These are phyloP conservation scores for Pseudomyrmex flavicornis DNA, from an alignment of 1,140 invertebrate species.

Conservation along the genomic window DNA sequence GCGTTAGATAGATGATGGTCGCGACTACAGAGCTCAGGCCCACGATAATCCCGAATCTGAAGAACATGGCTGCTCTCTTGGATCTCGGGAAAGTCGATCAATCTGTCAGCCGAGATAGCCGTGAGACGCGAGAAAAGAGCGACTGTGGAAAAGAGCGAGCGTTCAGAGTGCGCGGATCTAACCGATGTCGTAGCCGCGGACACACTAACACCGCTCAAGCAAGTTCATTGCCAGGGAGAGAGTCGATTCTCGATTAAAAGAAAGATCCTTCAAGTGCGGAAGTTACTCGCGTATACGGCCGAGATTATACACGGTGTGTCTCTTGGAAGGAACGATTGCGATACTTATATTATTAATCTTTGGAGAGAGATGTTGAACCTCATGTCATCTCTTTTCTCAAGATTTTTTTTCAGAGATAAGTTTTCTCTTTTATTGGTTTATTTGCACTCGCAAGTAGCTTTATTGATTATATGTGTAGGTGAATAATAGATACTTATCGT, in stretches of 20 bases:
- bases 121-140: background rate
- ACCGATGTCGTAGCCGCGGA: slow-evolving; percentile 79
- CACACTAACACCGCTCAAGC: slow-evolving; percentile 78
- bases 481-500: too few species aligned
- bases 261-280: slow-evolving; percentile 67
- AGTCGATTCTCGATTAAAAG: slow-evolving; percentile 77
- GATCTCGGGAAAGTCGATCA: background rate
- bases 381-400: background rate
- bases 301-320: background rate
- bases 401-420: too few species aligned
- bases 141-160: slow-evolving; percentile 42
- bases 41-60: slow-evolving; percentile 83
- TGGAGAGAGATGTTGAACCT: background rate
- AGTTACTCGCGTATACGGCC: slow-evolving; percentile 9
- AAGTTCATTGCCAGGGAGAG: slow-evolving; percentile 84
- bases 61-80: slow-evolving; percentile 74
- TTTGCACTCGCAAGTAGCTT: too few species aligned
- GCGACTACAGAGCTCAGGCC: slow-evolving; percentile 86
- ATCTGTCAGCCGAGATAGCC: background rate
- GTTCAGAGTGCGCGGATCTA: slow-evolving; percentile 63
- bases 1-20: slow-evolving; percentile 89
- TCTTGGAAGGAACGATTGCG: background rate
- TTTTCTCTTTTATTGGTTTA: too few species aligned
- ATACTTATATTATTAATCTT: background rate
- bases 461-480: too few species aligned